Conservation (phyloP, 2,113 vertebrate genomes). For the Vanacampus margaritifer region DNA sequence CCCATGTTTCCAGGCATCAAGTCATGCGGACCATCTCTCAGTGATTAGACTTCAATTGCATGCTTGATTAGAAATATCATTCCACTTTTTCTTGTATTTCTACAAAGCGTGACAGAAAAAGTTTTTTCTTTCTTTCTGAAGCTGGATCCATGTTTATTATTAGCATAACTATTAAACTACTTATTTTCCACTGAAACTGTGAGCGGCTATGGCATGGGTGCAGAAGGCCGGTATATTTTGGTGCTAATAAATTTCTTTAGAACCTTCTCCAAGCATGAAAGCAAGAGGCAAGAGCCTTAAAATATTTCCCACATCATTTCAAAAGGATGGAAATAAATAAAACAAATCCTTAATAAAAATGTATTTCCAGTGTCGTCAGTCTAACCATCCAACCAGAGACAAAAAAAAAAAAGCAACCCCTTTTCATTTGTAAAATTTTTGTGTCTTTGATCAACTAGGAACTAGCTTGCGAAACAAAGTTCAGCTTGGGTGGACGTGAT, state of each 20-base stretch:
- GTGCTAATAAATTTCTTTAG: too few species aligned
- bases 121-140: neutral
- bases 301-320: too few species aligned
- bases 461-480: neutral
- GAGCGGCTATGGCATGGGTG: neutral
- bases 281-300: too few species aligned
- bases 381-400: too few species aligned
- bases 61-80: neutral
- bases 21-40: neutral
- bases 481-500: neutral
- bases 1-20: slow-evolving; percentile 21
- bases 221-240: too few species aligned
- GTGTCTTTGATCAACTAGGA: neutral
- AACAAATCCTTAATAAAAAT: too few species aligned
- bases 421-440: too few species aligned
- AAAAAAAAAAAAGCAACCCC: too few species aligned
- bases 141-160: neutral
- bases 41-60: slow-evolving; percentile 5
- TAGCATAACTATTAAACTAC: neutral
- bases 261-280: too few species aligned
- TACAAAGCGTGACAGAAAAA: neutral
- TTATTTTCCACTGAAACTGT: neutral
- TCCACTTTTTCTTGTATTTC: slow-evolving; percentile 1
- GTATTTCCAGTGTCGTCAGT: too few species aligned
- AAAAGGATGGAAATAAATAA: too few species aligned